phyloP scores from a whole-genome alignment of 2,113 vertebrate genomes.

The Hoplias malabaricus region DNA sequence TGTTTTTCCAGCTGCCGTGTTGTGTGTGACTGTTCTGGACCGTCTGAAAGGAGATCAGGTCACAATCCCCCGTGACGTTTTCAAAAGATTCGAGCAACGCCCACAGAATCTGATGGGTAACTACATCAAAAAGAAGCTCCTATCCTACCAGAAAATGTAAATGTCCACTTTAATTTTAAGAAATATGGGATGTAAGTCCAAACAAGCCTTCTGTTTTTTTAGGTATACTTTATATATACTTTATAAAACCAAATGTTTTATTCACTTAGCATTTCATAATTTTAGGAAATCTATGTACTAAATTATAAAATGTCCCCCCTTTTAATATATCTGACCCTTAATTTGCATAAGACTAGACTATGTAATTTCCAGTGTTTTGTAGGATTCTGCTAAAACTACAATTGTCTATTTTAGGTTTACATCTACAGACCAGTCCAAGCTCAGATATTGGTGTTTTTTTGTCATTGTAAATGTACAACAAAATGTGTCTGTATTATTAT shows the following conservation, averaged over 20 bases:
- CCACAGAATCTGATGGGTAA: conserved; percentile 84
- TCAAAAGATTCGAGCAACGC: conserved; percentile 80
- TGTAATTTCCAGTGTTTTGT: too few relatives aligned
- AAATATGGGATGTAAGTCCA: background rate
- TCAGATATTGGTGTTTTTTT: too few relatives aligned
- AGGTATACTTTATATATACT: background rate
- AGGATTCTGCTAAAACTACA: too few relatives aligned
- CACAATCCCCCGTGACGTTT: conserved; percentile 79
- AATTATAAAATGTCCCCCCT: too few relatives aligned
- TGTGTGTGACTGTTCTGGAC: conserved; percentile 90
- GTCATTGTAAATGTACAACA: too few relatives aligned
- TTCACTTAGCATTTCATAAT: background rate
- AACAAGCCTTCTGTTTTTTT: background rate
- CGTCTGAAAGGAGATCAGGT: conserved; percentile 89
- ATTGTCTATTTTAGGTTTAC: too few relatives aligned
- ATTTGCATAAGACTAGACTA: too few relatives aligned
- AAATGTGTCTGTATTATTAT: too few relatives aligned
- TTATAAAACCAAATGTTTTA: background rate
- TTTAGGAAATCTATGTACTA: too few relatives aligned
- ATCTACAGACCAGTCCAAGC: too few relatives aligned
- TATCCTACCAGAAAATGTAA: conserved; percentile 32
- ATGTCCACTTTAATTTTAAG: background rate
- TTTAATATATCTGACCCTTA: too few relatives aligned
- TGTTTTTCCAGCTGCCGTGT: conserved; percentile 80
- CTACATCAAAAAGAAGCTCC: conserved; percentile 85